Evolutionary conservation across 2,797 vertebrate species (phyloP).

Genomic region (Triplophysa bombifrons): DNA sequence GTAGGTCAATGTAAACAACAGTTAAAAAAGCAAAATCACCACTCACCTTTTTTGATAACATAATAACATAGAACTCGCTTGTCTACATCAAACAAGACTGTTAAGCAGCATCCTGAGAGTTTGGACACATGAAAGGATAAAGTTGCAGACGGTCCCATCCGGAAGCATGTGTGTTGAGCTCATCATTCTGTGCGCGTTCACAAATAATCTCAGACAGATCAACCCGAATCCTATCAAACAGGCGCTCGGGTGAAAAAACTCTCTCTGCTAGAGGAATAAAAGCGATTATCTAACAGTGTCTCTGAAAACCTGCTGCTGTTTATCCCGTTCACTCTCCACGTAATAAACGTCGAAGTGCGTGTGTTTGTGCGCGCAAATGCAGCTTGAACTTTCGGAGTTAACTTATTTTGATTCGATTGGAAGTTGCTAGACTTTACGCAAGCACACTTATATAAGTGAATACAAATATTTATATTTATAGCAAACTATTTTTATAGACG

Average conservation of each 20-base stretch:
- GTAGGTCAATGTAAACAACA: not conserved
- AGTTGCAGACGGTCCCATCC: not conserved
- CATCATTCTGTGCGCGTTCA: slow-evolving; percentile 5
- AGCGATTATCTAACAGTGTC: slow-evolving; percentile 56
- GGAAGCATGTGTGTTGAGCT: not conserved
- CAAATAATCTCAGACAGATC: slow-evolving; percentile 46
- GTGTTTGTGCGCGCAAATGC: not conserved
- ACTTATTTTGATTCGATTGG: too few relatives aligned
- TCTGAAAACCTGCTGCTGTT: slow-evolving; percentile 58
- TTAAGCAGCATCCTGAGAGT: not conserved
- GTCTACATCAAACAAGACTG: not conserved
- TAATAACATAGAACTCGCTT: not conserved
- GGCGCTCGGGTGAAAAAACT: not conserved
- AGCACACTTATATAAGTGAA: too few relatives aligned
- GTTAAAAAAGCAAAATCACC: not conserved
- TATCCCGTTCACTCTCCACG: slow-evolving; percentile 44
- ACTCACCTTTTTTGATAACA: slow-evolving; percentile 43
- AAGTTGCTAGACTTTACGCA: too few relatives aligned
- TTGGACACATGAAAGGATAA: not conserved
- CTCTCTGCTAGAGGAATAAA: slow-evolving; percentile 37
- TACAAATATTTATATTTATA: too few relatives aligned
- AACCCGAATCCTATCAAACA: slow-evolving; percentile 31
- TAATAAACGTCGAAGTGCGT: slow-evolving; percentile 28
- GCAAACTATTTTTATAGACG: too few relatives aligned
- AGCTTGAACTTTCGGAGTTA: not conserved